Percentiles rank a stretch among this genome's conserved stretches.
Evolutionary conservation across 2,888 invertebrate genomes (phyloP).

Genomic region (Metopia argyrocephala): DNA sequence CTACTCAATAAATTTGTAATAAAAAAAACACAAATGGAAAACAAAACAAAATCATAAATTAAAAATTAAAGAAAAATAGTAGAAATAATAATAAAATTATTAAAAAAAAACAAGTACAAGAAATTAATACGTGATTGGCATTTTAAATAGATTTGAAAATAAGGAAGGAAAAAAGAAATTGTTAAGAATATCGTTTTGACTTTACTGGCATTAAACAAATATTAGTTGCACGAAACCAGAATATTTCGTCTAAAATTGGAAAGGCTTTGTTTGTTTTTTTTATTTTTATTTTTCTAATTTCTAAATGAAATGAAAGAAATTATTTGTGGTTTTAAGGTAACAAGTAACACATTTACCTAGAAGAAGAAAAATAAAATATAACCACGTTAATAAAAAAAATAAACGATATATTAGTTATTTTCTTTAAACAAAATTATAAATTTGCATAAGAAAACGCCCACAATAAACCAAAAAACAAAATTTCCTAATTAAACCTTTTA

Average conservation of each 20-base stretch:
- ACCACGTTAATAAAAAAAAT: background rate
- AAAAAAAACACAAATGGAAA: constrained; percentile 31
- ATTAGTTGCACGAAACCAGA: constrained; percentile 30
- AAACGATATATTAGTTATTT: constrained; percentile 11
- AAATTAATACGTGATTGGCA: constrained; percentile 54
- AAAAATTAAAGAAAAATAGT: background rate
- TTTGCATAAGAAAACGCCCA: constrained; percentile 60
- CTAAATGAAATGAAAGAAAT: constrained; percentile 10
- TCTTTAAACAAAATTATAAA: constrained; percentile 31
- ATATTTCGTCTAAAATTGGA: constrained; percentile 26
- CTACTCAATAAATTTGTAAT: constrained; percentile 35
- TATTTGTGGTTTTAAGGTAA: constrained; percentile 39
- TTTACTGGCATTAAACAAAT: background rate
- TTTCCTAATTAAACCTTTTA: constrained; percentile 19
- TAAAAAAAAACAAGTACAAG: constrained; percentile 32
- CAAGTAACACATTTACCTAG: no score
- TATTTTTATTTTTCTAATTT: no score
- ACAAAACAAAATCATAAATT: constrained; percentile 9
- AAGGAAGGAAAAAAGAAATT: constrained; percentile 17
- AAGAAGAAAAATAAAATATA: no score
- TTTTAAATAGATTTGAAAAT: constrained; percentile 36
- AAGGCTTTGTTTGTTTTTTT: constrained; percentile 21
- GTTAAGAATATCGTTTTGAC: background rate
- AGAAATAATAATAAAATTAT: constrained; percentile 1
- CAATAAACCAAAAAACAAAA: constrained; percentile 44